These are phyloP conservation scores for Urocitellus parryii DNA, from an alignment of 2,113 vertebrate genomes.

Conservation along the genomic window DNA sequence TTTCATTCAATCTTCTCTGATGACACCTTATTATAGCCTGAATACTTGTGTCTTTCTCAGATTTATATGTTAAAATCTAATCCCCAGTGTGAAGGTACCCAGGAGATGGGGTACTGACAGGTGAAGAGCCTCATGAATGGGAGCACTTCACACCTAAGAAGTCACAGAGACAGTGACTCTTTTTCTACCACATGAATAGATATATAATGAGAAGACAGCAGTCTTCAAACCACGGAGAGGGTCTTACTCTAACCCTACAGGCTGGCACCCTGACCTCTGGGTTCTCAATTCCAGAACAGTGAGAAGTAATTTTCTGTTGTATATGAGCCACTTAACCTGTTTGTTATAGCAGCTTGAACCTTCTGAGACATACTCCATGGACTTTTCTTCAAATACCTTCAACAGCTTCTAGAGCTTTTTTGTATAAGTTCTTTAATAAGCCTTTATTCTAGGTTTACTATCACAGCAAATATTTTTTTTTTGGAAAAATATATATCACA, in stretches of 20 bases:
- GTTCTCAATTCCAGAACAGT: not conserved
- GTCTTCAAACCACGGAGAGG: no score
- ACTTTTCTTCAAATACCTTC: not conserved
- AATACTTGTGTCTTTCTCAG: not conserved
- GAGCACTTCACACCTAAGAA: rapidly evolving
- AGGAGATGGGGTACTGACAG: no score
- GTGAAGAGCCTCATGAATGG: not conserved
- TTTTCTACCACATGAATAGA: rapidly evolving
- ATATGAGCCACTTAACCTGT: not conserved
- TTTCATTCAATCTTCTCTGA: not conserved
- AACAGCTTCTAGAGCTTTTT: not conserved
- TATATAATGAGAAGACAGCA: not conserved
- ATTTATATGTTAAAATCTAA: not conserved
- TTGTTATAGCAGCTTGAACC: not conserved
- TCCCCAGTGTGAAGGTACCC: not conserved
- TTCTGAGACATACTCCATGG: not conserved
- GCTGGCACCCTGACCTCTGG: no score
- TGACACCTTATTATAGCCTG: not conserved
- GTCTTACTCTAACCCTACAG: rapidly evolving
- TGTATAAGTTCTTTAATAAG: not conserved
- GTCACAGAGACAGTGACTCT: not conserved
- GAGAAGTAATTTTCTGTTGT: not conserved
- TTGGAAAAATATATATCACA: not conserved
- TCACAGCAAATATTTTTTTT: not conserved
- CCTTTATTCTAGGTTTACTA: not conserved